These are phyloP conservation scores for Tigriopus californicus DNA, from an alignment of 2,888 invertebrate genomes.

Conservation along the genomic window DNA sequence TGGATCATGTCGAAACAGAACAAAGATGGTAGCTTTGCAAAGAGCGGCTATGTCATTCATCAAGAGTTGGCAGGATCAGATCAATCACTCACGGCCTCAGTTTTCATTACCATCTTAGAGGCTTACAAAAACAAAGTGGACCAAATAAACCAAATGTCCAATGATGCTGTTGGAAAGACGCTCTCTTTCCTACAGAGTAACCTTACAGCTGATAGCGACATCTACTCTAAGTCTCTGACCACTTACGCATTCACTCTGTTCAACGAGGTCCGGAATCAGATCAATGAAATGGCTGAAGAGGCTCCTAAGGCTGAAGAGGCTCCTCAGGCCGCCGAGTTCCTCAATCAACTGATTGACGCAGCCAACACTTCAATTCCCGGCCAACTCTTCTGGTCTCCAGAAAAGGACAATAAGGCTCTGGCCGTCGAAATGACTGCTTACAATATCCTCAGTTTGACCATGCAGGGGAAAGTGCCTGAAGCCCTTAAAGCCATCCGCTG, in stretches of 20 bases:
- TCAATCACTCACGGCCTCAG: neutral
- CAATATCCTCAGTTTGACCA: slow-evolving; percentile 38
- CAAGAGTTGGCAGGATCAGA: neutral
- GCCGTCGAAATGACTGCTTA: slow-evolving; percentile 48
- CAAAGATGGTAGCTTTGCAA: slow-evolving; percentile 18
- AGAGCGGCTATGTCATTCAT: slow-evolving; percentile 16
- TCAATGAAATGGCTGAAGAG: neutral
- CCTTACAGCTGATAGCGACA: neutral
- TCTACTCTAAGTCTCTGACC: neutral
- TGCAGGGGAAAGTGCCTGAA: slow-evolving; percentile 33
- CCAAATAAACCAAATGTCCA: neutral
- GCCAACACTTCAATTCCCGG: slow-evolving; percentile 4
- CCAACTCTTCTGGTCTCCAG: slow-evolving; percentile 3
- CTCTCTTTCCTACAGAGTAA: neutral
- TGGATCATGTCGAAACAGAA: slow-evolving; percentile 9
- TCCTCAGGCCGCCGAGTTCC: neutral
- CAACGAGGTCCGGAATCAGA: neutral
- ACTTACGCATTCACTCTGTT: neutral
- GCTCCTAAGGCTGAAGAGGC: neutral
- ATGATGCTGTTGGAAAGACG: neutral
- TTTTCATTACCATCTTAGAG: neutral
- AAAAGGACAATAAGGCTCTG: neutral
- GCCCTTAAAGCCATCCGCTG: slow-evolving; percentile 46
- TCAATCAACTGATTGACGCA: neutral
- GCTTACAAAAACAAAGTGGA: neutral